Evolutionary conservation across 2,797 vertebrate species (phyloP).

Genomic region (Schizopygopsis pylzovi): DNA sequence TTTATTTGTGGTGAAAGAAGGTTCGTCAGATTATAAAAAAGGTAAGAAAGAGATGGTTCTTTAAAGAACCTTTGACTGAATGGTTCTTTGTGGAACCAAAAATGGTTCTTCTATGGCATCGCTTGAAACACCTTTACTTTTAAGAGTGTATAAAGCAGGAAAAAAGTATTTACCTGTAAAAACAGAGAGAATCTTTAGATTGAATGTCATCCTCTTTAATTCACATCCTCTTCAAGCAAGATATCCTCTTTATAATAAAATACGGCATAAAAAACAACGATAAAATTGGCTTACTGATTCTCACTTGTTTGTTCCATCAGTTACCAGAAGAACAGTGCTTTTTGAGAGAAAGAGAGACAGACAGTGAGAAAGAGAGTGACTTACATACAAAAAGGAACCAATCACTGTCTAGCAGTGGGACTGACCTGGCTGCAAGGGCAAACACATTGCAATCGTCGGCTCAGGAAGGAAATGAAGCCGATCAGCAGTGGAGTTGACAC

Average conservation of each 20-base stretch:
- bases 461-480: neutral
- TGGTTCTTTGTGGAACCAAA: too few species aligned
- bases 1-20: too few species aligned
- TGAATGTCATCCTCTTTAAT: neutral
- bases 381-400: neutral
- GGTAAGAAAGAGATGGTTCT: too few species aligned
- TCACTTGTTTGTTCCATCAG: neutral
- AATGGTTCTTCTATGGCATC: too few species aligned
- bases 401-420: neutral
- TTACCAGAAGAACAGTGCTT: neutral
- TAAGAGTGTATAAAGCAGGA: too few species aligned
- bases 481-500: neutral
- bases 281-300: neutral
- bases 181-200: conserved; percentile 33
- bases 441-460: neutral
- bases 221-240: neutral
- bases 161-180: conserved; percentile 43
- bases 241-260: neutral
- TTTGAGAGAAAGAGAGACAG: neutral
- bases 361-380: neutral
- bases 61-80: too few species aligned
- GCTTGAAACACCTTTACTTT: too few species aligned
- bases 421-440: neutral
- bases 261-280: neutral
- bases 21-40: too few species aligned